Evolutionary conservation across 2,797 vertebrate species (phyloP).

Genomic region (Picus viridis): DNA sequence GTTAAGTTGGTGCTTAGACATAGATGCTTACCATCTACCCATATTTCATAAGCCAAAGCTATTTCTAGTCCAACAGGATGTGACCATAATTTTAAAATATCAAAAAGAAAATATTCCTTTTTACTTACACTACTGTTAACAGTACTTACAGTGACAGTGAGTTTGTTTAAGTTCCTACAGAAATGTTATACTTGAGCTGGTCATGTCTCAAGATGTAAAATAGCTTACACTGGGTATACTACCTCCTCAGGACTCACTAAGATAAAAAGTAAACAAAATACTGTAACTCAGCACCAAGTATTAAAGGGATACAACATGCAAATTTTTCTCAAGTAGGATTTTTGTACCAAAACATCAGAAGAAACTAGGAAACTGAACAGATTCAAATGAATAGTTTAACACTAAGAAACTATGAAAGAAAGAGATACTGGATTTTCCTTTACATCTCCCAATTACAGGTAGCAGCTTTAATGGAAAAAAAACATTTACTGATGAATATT

Average conservation of each 20-base stretch:
- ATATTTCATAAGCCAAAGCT: background rate
- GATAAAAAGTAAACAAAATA: background rate
- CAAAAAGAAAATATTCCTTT: background rate
- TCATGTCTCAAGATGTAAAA: background rate
- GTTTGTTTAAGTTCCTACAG: background rate
- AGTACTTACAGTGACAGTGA: background rate
- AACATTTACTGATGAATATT: background rate
- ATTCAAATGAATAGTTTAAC: background rate
- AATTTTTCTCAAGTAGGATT: background rate
- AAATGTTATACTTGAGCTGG: background rate
- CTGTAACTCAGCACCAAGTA: background rate
- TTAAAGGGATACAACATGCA: accelerated
- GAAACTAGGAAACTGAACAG: background rate
- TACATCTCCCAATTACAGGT: background rate
- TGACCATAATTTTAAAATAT: background rate
- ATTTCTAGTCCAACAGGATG: background rate
- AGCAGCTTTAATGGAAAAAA: background rate
- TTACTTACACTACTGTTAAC: background rate
- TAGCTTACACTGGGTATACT: background rate
- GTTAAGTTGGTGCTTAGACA: background rate
- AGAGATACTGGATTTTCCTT: background rate
- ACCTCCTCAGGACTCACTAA: background rate
- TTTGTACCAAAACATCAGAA: background rate
- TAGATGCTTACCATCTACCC: background rate
- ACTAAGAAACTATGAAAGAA: background rate